Evolutionary conservation across 2,113 vertebrate species (phyloP), one percentile per base, ranked within the genome.

Genomic region (Delphinapterus leucas): DNA sequence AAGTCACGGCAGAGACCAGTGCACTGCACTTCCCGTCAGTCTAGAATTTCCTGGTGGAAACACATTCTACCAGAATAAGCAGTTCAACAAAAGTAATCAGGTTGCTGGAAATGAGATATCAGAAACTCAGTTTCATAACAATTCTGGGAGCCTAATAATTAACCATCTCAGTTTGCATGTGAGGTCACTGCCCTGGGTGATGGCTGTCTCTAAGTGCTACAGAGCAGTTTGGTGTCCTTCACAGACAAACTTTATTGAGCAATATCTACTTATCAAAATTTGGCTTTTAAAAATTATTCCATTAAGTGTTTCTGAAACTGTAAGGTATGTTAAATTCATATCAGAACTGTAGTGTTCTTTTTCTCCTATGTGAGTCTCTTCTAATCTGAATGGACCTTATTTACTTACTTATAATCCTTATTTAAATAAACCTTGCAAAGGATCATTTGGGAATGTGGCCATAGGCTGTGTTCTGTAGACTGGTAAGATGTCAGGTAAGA

Each of bases 41-140:
- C 44, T 87, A 84, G 36, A 96, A 61, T 74, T 38, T 53, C 53
- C 33, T 33, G 79, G 65, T 21, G 88, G 41, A 79, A 95, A 70
- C 33, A 94, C 23, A 90, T 90, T 94, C 80, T 90, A 41, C 31
- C 58, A 65, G 61, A 90, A 94, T 89, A 86, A 96, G 55, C 61
- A 95, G 74, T 67, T 96, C 36, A 61, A 94, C 80, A 92, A 95
- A 89, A 96, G 41, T 80, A 81, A 88, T 44, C 23, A 88, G 60
- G n/a, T 86, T 88, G 95, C 67, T 81, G 20, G 8, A 90, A 96
- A 93, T 28, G 5, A 95, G 60, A 26, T 53, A 70, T 44, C 36
- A 96, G 55, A 93, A 61, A 81, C 36, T 79, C 38, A 47, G 79
- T 68, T 94, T 82, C 68, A 83, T 15, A 4, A 76, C 12, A 95